Evolutionary conservation across 2,113 vertebrate genomes (phyloP).

Genomic region (Camelus bactrianus): DNA sequence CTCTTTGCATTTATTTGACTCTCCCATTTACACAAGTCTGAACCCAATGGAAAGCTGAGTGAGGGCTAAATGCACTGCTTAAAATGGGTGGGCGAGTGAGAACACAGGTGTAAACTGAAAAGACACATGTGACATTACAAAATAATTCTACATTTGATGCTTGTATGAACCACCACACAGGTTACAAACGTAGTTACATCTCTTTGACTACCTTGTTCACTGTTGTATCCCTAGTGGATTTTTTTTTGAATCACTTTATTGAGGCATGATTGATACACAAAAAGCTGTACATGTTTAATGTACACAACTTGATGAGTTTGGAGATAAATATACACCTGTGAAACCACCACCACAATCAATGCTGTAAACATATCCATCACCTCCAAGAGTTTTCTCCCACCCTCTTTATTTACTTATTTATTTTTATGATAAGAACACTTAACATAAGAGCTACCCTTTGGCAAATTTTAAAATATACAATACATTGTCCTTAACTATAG

Average conservation of each 20-base stretch:
- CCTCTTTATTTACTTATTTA: not conserved
- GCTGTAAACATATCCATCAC: not conserved
- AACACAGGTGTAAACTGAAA: not conserved
- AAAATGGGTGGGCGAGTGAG: not conserved
- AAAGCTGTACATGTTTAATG: not conserved
- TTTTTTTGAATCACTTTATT: not conserved
- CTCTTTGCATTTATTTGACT: conserved; percentile 17
- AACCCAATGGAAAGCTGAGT: not conserved
- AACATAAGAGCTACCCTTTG: not conserved
- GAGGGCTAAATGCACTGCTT: not conserved
- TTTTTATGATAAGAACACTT: not conserved
- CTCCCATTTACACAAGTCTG: not conserved
- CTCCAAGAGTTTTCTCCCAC: not conserved
- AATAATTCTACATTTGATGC: not conserved
- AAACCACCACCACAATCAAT: not conserved
- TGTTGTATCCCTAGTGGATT: not conserved
- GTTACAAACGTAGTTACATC: not conserved
- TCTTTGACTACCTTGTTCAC: not conserved
- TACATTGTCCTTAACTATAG: not conserved
- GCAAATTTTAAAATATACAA: not conserved
- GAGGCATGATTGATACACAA: not conserved
- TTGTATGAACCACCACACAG: not conserved
- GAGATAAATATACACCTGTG: not conserved
- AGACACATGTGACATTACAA: not conserved
- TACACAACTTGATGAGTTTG: not conserved